Conservation (phyloP, 1,140 invertebrate genomes). For the Drosophila novamexicana region DNA sequence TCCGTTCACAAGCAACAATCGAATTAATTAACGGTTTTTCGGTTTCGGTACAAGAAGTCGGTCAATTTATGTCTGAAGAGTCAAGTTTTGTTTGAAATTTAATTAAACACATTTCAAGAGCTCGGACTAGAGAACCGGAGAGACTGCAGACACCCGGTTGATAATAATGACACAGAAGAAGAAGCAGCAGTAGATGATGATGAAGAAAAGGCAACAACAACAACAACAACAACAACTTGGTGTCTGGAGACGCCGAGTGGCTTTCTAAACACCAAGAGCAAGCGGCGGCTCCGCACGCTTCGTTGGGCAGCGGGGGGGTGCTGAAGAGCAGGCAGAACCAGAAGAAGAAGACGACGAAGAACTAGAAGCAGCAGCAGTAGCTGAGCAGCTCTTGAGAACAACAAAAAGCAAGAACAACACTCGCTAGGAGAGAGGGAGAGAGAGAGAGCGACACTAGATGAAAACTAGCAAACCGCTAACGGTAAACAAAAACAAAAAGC, state of each 20-base stretch:
- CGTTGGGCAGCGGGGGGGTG: constrained; percentile 39
- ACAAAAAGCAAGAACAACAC: constrained; percentile 32
- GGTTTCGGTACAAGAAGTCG: constrained; percentile 68
- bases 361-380: constrained; percentile 17
- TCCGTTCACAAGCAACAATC: constrained; percentile 39
- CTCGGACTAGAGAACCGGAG: constrained; percentile 1
- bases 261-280: constrained; percentile 63
- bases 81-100: constrained; percentile 61
- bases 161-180: constrained; percentile 1
- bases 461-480: constrained; percentile 59
- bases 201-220: constrained; percentile 4
- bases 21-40: constrained; percentile 71
- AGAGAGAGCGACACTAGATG: constrained; percentile 37
- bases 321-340: not conserved
- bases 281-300: constrained; percentile 54
- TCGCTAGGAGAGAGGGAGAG: not conserved
- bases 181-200: constrained; percentile 19
- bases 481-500: constrained; percentile 72
- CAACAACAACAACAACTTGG: constrained; percentile 7
- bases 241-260: constrained; percentile 58
- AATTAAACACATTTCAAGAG: constrained; percentile 64
- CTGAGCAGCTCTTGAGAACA: constrained; percentile 57
- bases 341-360: not conserved
- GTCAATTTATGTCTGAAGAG: constrained; percentile 58
- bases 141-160: constrained; percentile 2